Evolutionary conservation across 2,888 invertebrate species (phyloP).

Genomic region (Cephus sareptanus): DNA sequence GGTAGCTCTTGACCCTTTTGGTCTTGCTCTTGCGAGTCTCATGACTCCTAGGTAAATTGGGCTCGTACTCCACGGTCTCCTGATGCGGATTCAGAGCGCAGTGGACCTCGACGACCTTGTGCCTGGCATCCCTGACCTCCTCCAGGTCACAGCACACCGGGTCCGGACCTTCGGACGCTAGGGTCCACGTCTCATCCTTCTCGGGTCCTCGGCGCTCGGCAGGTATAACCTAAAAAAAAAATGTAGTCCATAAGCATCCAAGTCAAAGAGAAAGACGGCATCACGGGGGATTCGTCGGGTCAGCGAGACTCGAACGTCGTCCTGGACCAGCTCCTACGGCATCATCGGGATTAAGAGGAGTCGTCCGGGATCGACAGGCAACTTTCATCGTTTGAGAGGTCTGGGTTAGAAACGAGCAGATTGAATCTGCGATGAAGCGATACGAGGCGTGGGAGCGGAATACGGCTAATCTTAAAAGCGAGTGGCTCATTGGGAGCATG

Average conservation of each 20-base stretch:
- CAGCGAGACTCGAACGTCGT: neutral
- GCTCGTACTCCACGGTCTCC: conserved; percentile 24
- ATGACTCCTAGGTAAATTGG: conserved; percentile 55
- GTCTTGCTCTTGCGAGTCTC: conserved; percentile 69
- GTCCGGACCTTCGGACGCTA: conserved; percentile 49
- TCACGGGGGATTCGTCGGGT: neutral
- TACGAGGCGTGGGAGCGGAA: conserved; percentile 55
- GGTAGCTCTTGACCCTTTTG: conserved; percentile 69
- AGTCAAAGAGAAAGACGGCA: neutral
- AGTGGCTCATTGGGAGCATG: conserved; percentile 32
- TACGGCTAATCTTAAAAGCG: conserved; percentile 42
- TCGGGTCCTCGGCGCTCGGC: conserved; percentile 56
- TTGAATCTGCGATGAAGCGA: conserved; percentile 51
- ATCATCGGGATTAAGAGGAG: neutral
- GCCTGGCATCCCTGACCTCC: conserved; percentile 28
- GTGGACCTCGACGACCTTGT: conserved; percentile 20
- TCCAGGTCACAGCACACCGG: conserved; percentile 25
- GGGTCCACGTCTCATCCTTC: conserved; percentile 58
- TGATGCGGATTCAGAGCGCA: conserved; percentile 10
- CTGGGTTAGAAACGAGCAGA: conserved; percentile 36
- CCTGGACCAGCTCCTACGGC: neutral
- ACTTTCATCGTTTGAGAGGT: conserved; percentile 34
- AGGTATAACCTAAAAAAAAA: conserved; percentile 57
- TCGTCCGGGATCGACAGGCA: conserved; percentile 30
- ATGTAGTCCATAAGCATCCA: neutral